Percentiles rank a stretch among this genome's conserved stretches.
These are phyloP conservation scores for Nothocercus julius DNA, from an alignment of 2,113 vertebrate genomes.

Conservation along the genomic window DNA sequence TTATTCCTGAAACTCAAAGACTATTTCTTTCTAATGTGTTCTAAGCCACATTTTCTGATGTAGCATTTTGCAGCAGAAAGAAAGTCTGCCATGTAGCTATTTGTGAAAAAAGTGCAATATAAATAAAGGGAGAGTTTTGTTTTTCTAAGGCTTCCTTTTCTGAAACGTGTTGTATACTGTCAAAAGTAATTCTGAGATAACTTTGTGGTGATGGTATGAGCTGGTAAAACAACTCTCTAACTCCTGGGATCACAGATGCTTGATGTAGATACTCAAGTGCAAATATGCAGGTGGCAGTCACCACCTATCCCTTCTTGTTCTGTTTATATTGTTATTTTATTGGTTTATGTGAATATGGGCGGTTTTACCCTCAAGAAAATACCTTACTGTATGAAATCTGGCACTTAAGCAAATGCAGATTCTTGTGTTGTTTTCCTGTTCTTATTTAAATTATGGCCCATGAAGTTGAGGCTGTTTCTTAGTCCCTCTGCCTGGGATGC, in stretches of 20 bases:
- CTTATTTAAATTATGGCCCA: neutral
- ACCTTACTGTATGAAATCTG: neutral
- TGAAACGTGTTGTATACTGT: neutral
- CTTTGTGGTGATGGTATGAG: neutral
- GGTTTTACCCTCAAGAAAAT: neutral
- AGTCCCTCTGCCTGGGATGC: fast-evolving
- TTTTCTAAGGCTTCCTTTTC: conserved; percentile 3
- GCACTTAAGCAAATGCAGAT: neutral
- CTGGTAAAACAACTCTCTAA: neutral
- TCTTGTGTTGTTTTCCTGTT: neutral
- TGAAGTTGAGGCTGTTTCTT: neutral
- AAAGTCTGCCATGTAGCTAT: neutral
- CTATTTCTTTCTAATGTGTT: neutral
- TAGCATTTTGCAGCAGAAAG: conserved; percentile 9
- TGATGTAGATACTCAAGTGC: neutral
- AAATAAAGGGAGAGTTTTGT: conserved; percentile 23
- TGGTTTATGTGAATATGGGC: neutral
- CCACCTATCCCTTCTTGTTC: neutral
- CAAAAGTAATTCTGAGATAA: neutral
- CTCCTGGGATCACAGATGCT: neutral
- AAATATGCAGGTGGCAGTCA: neutral
- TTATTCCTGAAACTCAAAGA: neutral
- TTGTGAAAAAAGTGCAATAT: conserved; percentile 25
- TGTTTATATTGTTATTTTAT: neutral
- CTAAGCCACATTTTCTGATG: neutral